A percentile compares a stretch with the other conserved stretches of the same genome.
These are phyloP conservation scores for Ophioderma brevispina DNA, from an alignment of 35 echinoderm and acorn worm species.

Conservation along the genomic window DNA sequence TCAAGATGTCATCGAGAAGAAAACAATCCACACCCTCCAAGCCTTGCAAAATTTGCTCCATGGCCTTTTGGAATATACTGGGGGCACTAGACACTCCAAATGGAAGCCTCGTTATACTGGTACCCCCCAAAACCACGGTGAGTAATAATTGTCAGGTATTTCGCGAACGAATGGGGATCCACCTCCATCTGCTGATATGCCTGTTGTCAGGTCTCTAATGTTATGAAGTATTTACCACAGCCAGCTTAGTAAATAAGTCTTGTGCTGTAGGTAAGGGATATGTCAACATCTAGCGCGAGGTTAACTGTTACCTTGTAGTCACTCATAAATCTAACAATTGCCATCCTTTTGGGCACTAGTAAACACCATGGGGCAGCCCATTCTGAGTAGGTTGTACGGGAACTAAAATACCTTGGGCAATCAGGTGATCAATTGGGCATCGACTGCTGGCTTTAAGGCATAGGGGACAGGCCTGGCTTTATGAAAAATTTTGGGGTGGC, in stretches of 20 bases:
- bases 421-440: constrained; percentile 37
- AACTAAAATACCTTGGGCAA: not conserved
- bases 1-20: constrained; percentile 71
- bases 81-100: constrained; percentile 60
- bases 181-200: constrained; percentile 62
- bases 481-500: constrained; percentile 28
- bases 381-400: constrained; percentile 23
- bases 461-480: constrained; percentile 59
- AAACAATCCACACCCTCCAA: constrained; percentile 27
- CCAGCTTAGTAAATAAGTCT: constrained; percentile 58
- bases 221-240: constrained; percentile 40
- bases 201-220: constrained; percentile 35
- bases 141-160: constrained; percentile 45
- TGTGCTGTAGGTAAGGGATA: constrained; percentile 55
- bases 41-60: constrained; percentile 39
- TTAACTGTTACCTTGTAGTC: constrained; percentile 62
- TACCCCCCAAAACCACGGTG: not conserved
- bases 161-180: constrained; percentile 26
- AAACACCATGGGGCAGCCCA: constrained; percentile 42
- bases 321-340: constrained; percentile 29
- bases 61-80: constrained; percentile 38
- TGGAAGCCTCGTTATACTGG: constrained; percentile 34
- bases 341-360: constrained; percentile 33
- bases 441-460: constrained; percentile 44
- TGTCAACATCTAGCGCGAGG: not conserved